Evolutionary conservation across 1,140 invertebrate species (phyloP), one percentile per base, ranked within the genome.

Genomic region (Magallana gigas): DNA sequence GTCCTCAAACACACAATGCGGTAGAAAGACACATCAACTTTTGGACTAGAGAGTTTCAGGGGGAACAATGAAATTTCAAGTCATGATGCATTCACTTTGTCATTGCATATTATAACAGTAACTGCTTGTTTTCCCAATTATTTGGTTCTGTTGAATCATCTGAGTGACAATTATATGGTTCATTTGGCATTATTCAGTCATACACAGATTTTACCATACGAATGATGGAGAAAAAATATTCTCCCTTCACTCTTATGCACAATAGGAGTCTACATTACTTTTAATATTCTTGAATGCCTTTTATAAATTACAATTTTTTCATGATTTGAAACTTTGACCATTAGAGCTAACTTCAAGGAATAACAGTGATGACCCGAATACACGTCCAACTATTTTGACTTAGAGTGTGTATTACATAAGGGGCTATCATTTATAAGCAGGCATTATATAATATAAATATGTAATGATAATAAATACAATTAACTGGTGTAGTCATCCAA

Each of bases 41-140:
- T 76, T 76, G 68, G 68, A 76, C 68, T 76, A 76, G 68, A 76
- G 23, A 29, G 68, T 76, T 18, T 76, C 68, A 29, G 23, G 68
- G 68, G 68, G 23, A 12, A 76, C 36, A 18, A 64, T n/a, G 60
- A 5, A 11, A 36, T 71, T 76, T 76, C 6, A 76, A 76, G 12
- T 68, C n/a, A 68, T 18, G 18, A 29, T 76, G 23, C 68, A 71
- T 23, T 71, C 18, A 76, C 18, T 76, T 29, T 29, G 8, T 29
- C 8, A 29, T 76, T 76, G 23, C 68, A 76, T 29, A 18, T 11
- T 76, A 29, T 3, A 23, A 76, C 18, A 36, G 36, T 12, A 76
- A 23, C 12, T 76, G 16, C 2, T 48, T 48, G 18, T 64, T 29
- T 76, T 36, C 8, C 68, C 23, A 12, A 76, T 76, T 11, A 76